Conservation (phyloP, 1,140 invertebrate species). For the Melipona quadrifasciata region DNA sequence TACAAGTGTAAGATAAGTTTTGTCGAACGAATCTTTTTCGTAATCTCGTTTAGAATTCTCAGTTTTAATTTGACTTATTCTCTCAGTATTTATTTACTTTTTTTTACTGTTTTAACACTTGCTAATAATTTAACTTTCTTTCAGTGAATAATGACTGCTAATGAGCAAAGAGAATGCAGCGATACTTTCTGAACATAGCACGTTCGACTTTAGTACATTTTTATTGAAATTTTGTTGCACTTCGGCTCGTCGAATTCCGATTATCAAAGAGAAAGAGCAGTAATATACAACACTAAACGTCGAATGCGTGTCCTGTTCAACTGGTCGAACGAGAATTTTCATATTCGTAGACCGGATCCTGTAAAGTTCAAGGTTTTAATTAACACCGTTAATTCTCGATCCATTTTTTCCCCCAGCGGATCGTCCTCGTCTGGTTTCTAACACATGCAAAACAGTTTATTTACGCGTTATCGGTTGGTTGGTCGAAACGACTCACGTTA, state of each 20-base stretch:
- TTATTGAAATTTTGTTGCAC: background rate
- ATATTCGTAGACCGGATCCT: background rate
- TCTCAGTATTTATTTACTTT: too few relatives aligned
- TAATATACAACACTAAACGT: too few relatives aligned
- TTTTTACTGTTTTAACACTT: too few relatives aligned
- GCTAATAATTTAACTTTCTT: too few relatives aligned
- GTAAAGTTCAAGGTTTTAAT: conserved; percentile 10
- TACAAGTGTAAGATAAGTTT: too few relatives aligned
- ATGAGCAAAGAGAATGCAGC: too few relatives aligned
- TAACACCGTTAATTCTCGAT: conserved; percentile 1
- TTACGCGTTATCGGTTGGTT: background rate
- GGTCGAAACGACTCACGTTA: background rate
- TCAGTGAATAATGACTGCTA: too few relatives aligned
- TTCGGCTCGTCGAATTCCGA: background rate
- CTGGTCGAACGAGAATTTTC: conserved; percentile 6
- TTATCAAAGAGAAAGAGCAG: background rate
- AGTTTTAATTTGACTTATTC: too few relatives aligned
- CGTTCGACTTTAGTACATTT: background rate
- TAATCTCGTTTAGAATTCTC: too few relatives aligned
- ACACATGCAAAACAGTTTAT: background rate
- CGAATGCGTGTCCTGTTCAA: conserved; percentile 1
- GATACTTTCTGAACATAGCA: too few relatives aligned
- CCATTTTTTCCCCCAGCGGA: background rate
- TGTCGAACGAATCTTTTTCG: too few relatives aligned
- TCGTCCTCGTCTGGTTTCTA: background rate